Evolutionary conservation across 2,888 invertebrate genomes (phyloP).

Genomic region (Microctonus aethiopoides): DNA sequence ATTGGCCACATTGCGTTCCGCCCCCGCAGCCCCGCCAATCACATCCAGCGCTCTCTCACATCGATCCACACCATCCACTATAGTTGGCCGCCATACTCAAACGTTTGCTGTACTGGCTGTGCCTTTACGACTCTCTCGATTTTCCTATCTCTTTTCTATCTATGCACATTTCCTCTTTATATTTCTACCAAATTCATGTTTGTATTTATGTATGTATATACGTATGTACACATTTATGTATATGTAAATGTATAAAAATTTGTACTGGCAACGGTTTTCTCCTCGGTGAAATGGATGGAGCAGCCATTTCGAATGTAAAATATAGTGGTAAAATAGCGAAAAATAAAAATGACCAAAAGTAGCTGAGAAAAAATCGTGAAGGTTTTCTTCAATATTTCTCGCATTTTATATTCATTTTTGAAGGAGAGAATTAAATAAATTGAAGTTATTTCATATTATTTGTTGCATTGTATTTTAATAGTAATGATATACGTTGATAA

Average conservation of each 20-base stretch:
- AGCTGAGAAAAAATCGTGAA: background rate
- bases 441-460: too few relatives aligned
- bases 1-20: conserved; percentile 63
- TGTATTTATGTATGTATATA: background rate
- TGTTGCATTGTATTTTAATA: too few relatives aligned
- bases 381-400: background rate
- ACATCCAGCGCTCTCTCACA: conserved; percentile 57
- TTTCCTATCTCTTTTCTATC: conserved; percentile 31
- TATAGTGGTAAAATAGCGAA: background rate
- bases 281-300: background rate
- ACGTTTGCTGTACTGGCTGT: conserved; percentile 15
- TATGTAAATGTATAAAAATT: background rate
- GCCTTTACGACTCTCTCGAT: conserved; percentile 5
- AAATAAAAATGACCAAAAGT: background rate
- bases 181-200: background rate
- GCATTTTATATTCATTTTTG: too few relatives aligned
- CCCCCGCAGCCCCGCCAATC: conserved; percentile 66
- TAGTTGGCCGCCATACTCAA: conserved; percentile 57
- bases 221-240: background rate
- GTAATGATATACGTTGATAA: too few relatives aligned
- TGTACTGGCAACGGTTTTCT: conserved; percentile 7
- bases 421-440: too few relatives aligned
- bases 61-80: conserved; percentile 58
- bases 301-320: conserved; percentile 9
- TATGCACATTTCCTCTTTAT: conserved; percentile 6